Evolutionary conservation across 1,140 invertebrate species (phyloP).

Genomic region (Drosophila pruinosa): DNA sequence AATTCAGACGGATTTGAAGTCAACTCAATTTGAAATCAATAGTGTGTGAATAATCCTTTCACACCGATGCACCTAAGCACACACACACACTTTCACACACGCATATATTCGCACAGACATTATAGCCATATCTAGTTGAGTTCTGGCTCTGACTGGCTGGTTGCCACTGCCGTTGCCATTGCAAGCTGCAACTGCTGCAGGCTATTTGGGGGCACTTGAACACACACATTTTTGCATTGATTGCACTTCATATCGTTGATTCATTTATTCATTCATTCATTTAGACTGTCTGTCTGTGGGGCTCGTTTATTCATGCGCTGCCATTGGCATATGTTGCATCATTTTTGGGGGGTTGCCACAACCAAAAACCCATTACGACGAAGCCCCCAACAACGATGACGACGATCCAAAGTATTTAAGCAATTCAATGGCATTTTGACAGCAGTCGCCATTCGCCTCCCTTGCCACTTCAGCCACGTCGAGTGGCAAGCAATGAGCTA

Average conservation of each 20-base stretch:
- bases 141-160: slow-evolving; percentile 37
- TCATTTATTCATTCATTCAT: slow-evolving; percentile 41
- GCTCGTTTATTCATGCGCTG: slow-evolving; percentile 66
- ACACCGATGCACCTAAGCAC: slow-evolving; percentile 52
- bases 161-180: not conserved
- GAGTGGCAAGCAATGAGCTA: slow-evolving; percentile 76
- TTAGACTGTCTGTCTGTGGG: slow-evolving; percentile 27
- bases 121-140: slow-evolving; percentile 43
- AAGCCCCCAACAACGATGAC: slow-evolving; percentile 27
- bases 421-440: slow-evolving; percentile 77
- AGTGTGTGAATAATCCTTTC: slow-evolving; percentile 81
- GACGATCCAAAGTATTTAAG: slow-evolving; percentile 70
- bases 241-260: slow-evolving; percentile 76
- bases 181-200: slow-evolving; percentile 35
- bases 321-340: slow-evolving; percentile 73
- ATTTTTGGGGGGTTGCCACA: slow-evolving; percentile 25
- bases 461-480: slow-evolving; percentile 59
- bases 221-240: slow-evolving; percentile 73
- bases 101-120: not conserved
- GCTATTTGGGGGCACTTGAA: slow-evolving; percentile 49
- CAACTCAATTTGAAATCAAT: slow-evolving; percentile 82
- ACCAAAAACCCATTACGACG: slow-evolving; percentile 65
- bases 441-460: slow-evolving; percentile 29
- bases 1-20: slow-evolving; percentile 80
- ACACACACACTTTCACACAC: slow-evolving; percentile 10